Percentiles rank a stretch among this genome's conserved stretches.
Evolutionary conservation across 1,140 invertebrate genomes (phyloP).

Genomic region (Piezodorus guildinii): DNA sequence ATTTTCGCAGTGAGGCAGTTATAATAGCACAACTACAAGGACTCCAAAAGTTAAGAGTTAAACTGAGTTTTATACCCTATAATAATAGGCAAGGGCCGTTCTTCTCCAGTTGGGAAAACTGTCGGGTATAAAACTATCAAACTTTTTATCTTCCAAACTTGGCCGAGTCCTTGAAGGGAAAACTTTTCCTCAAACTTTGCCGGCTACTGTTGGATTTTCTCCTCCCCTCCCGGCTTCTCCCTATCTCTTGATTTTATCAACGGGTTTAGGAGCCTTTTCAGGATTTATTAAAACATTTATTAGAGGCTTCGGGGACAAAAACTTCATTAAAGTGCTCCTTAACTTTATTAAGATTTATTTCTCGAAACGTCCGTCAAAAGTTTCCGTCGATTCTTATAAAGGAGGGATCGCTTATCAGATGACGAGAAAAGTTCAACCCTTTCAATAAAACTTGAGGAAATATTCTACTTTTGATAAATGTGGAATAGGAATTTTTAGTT

Average conservation of each 20-base stretch:
- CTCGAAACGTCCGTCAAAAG: no score
- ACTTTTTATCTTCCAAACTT: neutral
- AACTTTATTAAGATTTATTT: neutral
- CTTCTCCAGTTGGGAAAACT: neutral
- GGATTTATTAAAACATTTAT: constrained; percentile 8
- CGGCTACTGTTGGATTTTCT: no score
- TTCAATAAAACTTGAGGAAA: no score
- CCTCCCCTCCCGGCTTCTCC: no score
- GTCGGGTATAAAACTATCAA: neutral
- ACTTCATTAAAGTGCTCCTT: constrained; percentile 6
- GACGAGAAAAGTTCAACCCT: no score
- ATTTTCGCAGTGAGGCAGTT: neutral
- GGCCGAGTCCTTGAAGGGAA: no score
- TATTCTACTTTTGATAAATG: no score
- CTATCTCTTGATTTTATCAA: no score
- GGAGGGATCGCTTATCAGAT: no score
- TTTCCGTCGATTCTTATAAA: no score
- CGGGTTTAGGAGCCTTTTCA: neutral
- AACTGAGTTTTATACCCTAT: neutral
- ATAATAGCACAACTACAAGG: neutral
- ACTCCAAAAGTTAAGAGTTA: neutral
- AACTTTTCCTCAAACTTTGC: no score
- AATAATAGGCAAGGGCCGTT: neutral
- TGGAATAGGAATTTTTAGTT: no score
- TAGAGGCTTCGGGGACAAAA: neutral